phyloP scores from a whole-genome alignment of 2,113 vertebrate genomes.

The Ctenodactylus gundi region DNA sequence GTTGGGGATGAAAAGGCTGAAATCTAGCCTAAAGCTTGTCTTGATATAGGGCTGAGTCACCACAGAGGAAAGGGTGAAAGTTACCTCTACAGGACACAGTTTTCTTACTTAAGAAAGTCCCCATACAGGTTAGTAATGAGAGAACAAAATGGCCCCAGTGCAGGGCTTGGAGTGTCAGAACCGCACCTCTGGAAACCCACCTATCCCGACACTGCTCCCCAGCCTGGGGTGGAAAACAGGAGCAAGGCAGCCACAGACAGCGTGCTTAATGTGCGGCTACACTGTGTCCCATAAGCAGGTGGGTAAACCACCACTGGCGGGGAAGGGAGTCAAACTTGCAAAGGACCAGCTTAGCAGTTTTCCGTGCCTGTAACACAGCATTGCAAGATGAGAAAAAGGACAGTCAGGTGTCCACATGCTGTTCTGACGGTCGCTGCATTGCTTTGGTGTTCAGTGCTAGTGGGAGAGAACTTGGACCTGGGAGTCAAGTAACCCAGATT shows the following conservation, averaged over 20 bases:
- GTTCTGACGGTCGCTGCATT: rapidly evolving
- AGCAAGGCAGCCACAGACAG: background rate
- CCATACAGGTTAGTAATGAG: background rate
- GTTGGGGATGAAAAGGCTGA: background rate
- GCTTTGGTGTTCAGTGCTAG: background rate
- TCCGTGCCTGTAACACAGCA: background rate
- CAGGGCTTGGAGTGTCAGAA: background rate
- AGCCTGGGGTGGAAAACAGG: background rate
- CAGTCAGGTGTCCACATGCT: rapidly evolving
- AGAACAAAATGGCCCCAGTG: background rate
- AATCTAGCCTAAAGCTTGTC: background rate
- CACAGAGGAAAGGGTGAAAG: background rate
- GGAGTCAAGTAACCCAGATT: background rate
- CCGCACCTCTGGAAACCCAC: background rate
- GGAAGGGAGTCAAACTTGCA: background rate
- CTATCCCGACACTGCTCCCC: background rate
- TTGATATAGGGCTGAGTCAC: background rate
- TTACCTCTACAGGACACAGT: background rate
- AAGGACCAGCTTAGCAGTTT: background rate
- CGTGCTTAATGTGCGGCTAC: rapidly evolving
- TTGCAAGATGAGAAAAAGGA: background rate
- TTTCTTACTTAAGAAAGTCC: background rate
- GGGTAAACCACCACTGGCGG: background rate
- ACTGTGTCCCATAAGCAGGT: rapidly evolving
- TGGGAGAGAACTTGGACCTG: background rate